These are phyloP conservation scores for Trissolcus brochymenae DNA, from an alignment of 2,888 invertebrate genomes.

Conservation along the genomic window DNA sequence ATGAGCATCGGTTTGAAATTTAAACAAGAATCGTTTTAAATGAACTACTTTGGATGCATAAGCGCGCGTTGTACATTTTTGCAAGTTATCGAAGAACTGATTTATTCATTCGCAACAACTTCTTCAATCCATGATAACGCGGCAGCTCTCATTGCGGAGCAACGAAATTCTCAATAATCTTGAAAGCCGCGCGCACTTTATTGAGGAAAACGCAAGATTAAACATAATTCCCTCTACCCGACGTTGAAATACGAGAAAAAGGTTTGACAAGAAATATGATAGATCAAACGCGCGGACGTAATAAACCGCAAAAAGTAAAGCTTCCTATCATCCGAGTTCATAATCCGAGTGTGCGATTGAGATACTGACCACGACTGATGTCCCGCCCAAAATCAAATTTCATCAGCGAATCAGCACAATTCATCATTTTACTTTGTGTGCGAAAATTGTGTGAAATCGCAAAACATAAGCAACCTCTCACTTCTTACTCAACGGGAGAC, in stretches of 20 bases:
- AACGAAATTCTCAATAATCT: slow-evolving; percentile 25
- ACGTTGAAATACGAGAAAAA: slow-evolving; percentile 8
- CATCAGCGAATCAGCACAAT: slow-evolving; percentile 27
- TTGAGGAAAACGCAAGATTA: slow-evolving; percentile 19
- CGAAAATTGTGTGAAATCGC: slow-evolving; percentile 30
- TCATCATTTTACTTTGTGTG: slow-evolving; percentile 20
- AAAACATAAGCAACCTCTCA: slow-evolving; percentile 44
- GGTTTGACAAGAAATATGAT: slow-evolving; percentile 22
- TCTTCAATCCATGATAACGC: slow-evolving; percentile 2
- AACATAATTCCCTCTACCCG: slow-evolving; percentile 16
- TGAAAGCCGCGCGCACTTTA: slow-evolving; percentile 14
- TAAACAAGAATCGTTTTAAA: too few relatives aligned
- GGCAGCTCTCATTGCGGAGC: neutral
- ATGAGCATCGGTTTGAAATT: too few relatives aligned
- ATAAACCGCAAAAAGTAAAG: slow-evolving; percentile 15
- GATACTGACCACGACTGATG: slow-evolving; percentile 14
- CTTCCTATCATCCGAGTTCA: slow-evolving; percentile 23
- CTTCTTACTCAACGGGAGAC: slow-evolving; percentile 33
- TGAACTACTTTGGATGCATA: neutral
- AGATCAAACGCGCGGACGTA: slow-evolving; percentile 33
- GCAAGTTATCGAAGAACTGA: neutral
- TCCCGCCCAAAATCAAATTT: slow-evolving; percentile 38
- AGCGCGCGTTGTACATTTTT: neutral
- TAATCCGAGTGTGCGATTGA: slow-evolving; percentile 13
- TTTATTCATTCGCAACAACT: slow-evolving; percentile 14